Percentiles rank a stretch among this genome's conserved stretches.
phyloP scores from a whole-genome alignment of 1,140 invertebrate species.

The Drosophila pseudoananassae region DNA sequence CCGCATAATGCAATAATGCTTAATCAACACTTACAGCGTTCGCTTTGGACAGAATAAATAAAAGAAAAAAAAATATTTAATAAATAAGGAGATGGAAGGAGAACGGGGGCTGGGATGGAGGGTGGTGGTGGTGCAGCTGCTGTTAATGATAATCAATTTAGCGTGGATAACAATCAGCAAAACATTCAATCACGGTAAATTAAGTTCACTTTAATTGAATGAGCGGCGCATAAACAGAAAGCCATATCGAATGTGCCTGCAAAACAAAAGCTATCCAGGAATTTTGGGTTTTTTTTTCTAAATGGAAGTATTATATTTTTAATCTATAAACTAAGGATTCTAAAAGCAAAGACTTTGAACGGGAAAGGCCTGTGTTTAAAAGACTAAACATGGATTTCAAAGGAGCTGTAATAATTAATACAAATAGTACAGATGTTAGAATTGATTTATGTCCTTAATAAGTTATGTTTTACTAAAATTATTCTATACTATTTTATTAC shows the following conservation, averaged over 20 bases:
- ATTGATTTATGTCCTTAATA: too few species aligned
- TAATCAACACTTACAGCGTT: constrained; percentile 69
- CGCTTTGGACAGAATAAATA: background rate
- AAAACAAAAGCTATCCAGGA: too few species aligned
- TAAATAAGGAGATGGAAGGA: constrained; percentile 14
- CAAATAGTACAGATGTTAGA: too few species aligned
- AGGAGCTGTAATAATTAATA: too few species aligned
- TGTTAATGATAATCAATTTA: constrained; percentile 77
- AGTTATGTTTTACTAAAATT: too few species aligned
- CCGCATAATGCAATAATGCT: constrained; percentile 77
- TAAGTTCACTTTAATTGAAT: constrained; percentile 76
- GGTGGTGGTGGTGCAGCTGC: background rate
- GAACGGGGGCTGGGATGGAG: background rate
- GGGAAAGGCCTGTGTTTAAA: too few species aligned
- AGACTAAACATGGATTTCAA: too few species aligned
- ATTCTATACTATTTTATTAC: too few species aligned
- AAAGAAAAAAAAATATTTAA: constrained; percentile 1
- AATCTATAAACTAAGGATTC: too few species aligned
- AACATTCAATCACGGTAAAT: constrained; percentile 71
- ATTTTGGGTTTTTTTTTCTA: background rate
- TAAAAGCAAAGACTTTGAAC: too few species aligned
- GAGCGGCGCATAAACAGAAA: constrained; percentile 26
- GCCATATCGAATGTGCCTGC: constrained; percentile 5
- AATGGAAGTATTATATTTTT: background rate
- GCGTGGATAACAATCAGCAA: constrained; percentile 70